phyloP scores from a whole-genome alignment of 1,140 invertebrate species.

The Dreissena rostriformis region DNA sequence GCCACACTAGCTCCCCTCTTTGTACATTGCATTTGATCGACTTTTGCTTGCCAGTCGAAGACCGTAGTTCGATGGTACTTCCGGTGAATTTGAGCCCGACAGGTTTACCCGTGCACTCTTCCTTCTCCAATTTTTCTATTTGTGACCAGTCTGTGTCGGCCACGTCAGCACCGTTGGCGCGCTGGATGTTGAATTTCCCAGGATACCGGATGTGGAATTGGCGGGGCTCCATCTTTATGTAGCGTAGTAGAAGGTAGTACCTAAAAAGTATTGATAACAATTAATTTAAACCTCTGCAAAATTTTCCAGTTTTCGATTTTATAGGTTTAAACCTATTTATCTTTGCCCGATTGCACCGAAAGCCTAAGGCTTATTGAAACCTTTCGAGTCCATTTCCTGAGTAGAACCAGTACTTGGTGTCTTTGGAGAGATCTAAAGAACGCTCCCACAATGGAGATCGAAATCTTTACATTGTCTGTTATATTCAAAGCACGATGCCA shows the following conservation, averaged over 20 bases:
- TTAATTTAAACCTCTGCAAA: not conserved
- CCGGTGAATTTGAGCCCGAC: constrained; percentile 16
- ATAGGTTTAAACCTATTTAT: too few relatives aligned
- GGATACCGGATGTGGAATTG: constrained; percentile 10
- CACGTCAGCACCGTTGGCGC: not conserved
- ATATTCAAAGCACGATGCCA: too few relatives aligned
- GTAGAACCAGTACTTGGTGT: too few relatives aligned
- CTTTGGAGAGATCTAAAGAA: too few relatives aligned
- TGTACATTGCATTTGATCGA: not conserved
- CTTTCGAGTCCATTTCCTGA: too few relatives aligned
- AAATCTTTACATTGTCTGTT: too few relatives aligned
- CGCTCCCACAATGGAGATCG: too few relatives aligned
- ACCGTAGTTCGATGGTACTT: not conserved
- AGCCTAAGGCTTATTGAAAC: too few relatives aligned
- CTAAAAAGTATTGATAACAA: constrained; percentile 1
- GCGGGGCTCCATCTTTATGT: not conserved
- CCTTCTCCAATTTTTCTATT: constrained; percentile 41
- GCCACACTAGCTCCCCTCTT: not conserved
- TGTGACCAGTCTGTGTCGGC: not conserved
- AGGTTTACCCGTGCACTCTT: constrained; percentile 24
- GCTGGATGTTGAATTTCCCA: constrained; percentile 20
- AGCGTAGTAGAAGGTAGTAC: constrained; percentile 14
- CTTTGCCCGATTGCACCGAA: too few relatives aligned
- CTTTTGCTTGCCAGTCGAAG: constrained; percentile 12
- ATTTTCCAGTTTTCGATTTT: too few relatives aligned